Percentiles rank a stretch among this genome's conserved stretches.
Evolutionary conservation across 2,888 invertebrate species (phyloP).

Genomic region (Euplagia quadripunctaria): DNA sequence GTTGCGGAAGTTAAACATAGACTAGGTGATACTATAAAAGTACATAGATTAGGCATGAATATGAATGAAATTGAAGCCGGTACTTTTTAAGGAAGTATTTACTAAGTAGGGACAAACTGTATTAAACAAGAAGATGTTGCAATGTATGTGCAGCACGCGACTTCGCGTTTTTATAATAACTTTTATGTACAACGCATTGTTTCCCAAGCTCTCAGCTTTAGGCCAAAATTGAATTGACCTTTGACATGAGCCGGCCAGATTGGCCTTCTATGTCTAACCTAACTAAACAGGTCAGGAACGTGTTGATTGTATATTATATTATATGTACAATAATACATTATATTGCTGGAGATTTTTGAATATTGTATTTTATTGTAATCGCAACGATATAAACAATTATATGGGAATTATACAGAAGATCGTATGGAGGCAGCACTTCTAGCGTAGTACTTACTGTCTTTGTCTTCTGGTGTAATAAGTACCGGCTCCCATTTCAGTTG

Average conservation of each 20-base stretch:
- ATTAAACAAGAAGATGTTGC: conserved; percentile 41
- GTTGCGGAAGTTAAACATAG: no score
- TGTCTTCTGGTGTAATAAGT: no score
- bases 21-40: no score
- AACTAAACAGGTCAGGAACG: not conserved
- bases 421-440: no score
- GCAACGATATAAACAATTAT: not conserved
- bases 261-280: conserved; percentile 43
- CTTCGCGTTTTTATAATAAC: conserved; percentile 56
- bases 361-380: not conserved
- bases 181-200: conserved; percentile 49
- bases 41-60: no score
- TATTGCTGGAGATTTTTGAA: not conserved
- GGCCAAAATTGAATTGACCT: conserved; percentile 46
- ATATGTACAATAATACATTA: not conserved
- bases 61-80: no score
- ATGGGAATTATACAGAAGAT: not conserved
- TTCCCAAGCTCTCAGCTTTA: conserved; percentile 54
- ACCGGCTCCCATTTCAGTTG: no score
- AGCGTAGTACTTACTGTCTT: no score
- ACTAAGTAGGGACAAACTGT: not conserved
- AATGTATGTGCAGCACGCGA: conserved; percentile 59
- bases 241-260: conserved; percentile 36
- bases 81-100: not conserved
- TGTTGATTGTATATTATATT: not conserved